phyloP scores from a whole-genome alignment of 2,113 vertebrate species.

The Clupea harengus region DNA sequence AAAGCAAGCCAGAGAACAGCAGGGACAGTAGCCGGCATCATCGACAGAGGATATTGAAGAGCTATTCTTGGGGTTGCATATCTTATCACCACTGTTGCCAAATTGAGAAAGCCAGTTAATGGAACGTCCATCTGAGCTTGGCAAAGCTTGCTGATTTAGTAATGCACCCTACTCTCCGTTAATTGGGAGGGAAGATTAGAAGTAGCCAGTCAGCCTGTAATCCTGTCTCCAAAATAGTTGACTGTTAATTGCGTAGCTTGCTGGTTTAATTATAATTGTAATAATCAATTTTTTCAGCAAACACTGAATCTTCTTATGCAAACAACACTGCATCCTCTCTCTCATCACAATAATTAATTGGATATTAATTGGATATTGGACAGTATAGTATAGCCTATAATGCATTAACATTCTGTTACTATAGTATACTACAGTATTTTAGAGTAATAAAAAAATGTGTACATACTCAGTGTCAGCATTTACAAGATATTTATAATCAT shows the following conservation, averaged over 20 bases:
- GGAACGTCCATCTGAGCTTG: neutral
- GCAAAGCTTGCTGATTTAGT: neutral
- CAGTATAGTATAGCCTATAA: neutral
- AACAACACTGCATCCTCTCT: neutral
- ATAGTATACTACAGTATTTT: too few relatives aligned
- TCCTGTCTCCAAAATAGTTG: neutral
- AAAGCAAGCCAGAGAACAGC: neutral
- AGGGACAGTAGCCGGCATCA: neutral
- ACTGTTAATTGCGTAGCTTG: neutral
- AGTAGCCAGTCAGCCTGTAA: neutral
- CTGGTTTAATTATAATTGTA: neutral
- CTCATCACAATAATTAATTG: neutral
- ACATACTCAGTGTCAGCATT: neutral
- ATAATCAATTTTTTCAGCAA: neutral
- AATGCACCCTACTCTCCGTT: neutral
- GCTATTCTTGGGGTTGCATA: neutral
- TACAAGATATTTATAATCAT: neutral
- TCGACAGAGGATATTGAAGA: neutral
- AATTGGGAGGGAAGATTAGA: slow-evolving; percentile 9
- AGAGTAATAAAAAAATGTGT: too few relatives aligned
- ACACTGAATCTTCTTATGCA: neutral
- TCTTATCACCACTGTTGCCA: neutral
- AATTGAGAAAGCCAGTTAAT: neutral
- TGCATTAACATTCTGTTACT: neutral
- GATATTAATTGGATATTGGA: neutral